Evolutionary conservation across 2,113 vertebrate species (phyloP), one percentile per base, ranked within the genome.

Genomic region (Hippocampus abdominalis): DNA sequence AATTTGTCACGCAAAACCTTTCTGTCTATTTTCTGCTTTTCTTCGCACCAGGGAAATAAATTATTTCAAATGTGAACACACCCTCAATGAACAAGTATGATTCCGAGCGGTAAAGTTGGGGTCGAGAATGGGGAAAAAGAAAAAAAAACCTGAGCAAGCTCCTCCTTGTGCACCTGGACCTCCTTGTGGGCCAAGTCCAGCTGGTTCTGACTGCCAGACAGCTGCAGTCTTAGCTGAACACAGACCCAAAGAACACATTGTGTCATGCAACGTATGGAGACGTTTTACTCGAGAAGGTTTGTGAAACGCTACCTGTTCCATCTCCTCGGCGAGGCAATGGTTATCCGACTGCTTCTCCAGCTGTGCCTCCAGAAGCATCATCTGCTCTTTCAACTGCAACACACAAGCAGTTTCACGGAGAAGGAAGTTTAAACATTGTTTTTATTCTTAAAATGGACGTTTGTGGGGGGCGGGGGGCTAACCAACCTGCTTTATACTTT

Each of bases 321-420:
- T 86, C 81, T 96, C 94, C 81, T 94, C 91, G 39, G 92, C 90
- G 3, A 92, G 91, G 64, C 72, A 91, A 72, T 93, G 94, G 80
- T 88, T 90, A 72, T 96, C 92, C 0, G 92, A 83, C 84, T 97
- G 95, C 87, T 93, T 94, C 90, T 98, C 94, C 83, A 98, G 85
- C 82, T 96, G 95, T 0, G 88, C 93, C 82, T 98, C 96, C 83
- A 98, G 81, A 25, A 95, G 88, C 72, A 93, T 91, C 27, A 93
- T 89, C 80, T 95, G 94, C 66, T 94, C 94, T 84, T 93, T 94
- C 67, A 96, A 54, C 96, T 97, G 76, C 51, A 85, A 69, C 10
- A 68, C 2, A 48, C 10, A 21, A 23, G 29, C 11, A 8, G 0
- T 29, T 76, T 66, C 21, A 57, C 4, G 42, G 42, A 9, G 23